These are phyloP conservation scores for Macquaria australasica DNA, from an alignment of 2,113 vertebrate species.

Conservation along the genomic window DNA sequence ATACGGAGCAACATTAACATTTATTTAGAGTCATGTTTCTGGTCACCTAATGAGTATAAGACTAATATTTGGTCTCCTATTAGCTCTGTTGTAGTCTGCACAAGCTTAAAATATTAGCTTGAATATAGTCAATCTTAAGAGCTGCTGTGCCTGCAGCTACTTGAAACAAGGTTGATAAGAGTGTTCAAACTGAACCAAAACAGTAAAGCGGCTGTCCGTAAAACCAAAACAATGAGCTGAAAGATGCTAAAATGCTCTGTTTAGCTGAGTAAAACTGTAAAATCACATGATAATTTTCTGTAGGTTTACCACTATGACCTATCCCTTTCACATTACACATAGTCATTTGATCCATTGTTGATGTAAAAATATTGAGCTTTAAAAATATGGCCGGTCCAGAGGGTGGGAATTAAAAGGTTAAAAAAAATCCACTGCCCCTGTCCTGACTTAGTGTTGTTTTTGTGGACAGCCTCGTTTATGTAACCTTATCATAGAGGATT, in stretches of 20 bases:
- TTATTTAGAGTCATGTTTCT: neutral
- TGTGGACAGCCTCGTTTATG: neutral
- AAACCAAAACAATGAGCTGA: neutral
- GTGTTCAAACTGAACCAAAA: neutral
- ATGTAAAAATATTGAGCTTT: neutral
- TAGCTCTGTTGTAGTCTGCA: neutral
- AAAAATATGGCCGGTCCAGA: neutral
- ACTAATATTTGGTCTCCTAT: neutral
- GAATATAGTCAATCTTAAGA: too few species aligned
- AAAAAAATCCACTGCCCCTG: neutral
- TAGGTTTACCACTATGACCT: neutral
- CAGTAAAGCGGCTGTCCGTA: neutral
- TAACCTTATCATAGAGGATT: slow-evolving; percentile 22
- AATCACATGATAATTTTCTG: neutral
- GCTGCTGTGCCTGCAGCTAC: neutral
- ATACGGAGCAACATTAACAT: neutral
- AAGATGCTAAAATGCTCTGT: neutral
- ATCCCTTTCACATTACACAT: neutral
- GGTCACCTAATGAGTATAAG: neutral
- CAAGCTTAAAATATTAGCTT: neutral
- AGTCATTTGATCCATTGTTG: neutral
- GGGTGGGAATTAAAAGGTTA: neutral
- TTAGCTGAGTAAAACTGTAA: neutral
- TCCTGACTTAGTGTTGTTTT: slow-evolving; percentile 15
- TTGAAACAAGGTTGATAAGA: neutral